Base-by-base conservation (phyloP, 2,113 vertebrate species). In the Piaya cayana region DNA sequence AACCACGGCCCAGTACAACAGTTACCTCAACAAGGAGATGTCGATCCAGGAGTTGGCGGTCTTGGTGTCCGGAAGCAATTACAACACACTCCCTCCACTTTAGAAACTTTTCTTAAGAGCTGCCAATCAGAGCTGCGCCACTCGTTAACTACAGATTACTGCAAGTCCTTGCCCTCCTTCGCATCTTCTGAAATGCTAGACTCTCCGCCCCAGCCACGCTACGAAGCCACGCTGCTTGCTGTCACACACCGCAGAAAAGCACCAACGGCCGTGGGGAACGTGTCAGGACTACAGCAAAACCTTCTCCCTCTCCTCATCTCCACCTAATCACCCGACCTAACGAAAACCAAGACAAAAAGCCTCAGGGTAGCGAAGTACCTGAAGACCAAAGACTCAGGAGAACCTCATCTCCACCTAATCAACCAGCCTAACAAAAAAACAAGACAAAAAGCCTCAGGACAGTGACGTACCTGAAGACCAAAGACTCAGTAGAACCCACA, bases 11-110 rank as follows among this genome's bases (percentile, higher is more conserved):
- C 98, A 99, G 85, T 98, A 99, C 7, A 97, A 99, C 87, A 98
- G 98, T 96, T 99, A 99, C 91, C 91, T 98, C 81, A 98, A 99
- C 97, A 99, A 99, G 97, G 98, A 99, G 91, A 98, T 99, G 97
- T 98, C 98, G 9, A 99, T 99, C 93, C 99, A 99, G 94, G 99
- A 99, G 97, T 97, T 99, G 97, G 99, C 99, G 2, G 96, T 98
- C 37, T 91, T 99, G 97, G 98, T 99, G 92, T 99, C 99, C 0
- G 99, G 99, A 94, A 98, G 94, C 96, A 98, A 88, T 26, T 62
- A 85, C 59, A 37, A 74, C 47, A 64, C 43, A 11, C 88, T 94
- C 60, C 76, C 91, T 82, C 92, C 82, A 88, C 84, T 95, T 68
- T 92, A 92, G 88, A 67, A 92, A 82, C 56, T 53, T 68, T 2